Evolutionary conservation across 1,140 invertebrate species (phyloP), one percentile per base, ranked within the genome.

Genomic region (Neotoxoptera formosana): DNA sequence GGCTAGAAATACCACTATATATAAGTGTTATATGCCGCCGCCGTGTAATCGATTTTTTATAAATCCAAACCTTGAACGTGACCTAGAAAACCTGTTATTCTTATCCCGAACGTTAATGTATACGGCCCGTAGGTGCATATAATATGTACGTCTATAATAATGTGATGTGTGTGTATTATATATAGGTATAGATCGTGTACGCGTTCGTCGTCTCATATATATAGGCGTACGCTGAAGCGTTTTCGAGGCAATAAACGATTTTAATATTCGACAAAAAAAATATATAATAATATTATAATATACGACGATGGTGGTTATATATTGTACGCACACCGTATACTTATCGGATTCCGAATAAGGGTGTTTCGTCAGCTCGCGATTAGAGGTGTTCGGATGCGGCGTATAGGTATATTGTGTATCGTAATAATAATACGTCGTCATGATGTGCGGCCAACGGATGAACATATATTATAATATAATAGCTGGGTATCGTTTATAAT

Each of bases 291-390:
- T 36, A 83, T 34, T 34, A 21, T 41, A n/a, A n/a, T 76, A 76
- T 36, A 21, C 8, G 41, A 23, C 23, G n/a, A n/a, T n/a, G n/a
- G n/a, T n/a, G 17, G 48, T 51, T 17, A 17, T 11, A n/a, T n/a
- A n/a, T n/a, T n/a, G n/a, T 11, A 8, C 21, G 45, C 34, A 83
- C 41, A 36, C 36, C 11, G 23, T 47, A 45, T 86, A 86, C 25
- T 25, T 86, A 86, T 83, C n/a, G 81, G 81, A 76, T 76, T 83
- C n/a, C 81, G 81, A 83, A 83, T 86, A 86, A 86, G 83, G 83
- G 83, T 45, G 83, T 45, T 45, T 86, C 23, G 41, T 45, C 83
- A 86, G 36, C 83, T 45, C 36, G 83, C 36, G 81, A 83, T 83
- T 25, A 41, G 81, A 41, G 81, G 81, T 41, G 81, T 83, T 83